phyloP scores from a whole-genome alignment of 2,113 vertebrate genomes.

The Menura novaehollandiae region DNA sequence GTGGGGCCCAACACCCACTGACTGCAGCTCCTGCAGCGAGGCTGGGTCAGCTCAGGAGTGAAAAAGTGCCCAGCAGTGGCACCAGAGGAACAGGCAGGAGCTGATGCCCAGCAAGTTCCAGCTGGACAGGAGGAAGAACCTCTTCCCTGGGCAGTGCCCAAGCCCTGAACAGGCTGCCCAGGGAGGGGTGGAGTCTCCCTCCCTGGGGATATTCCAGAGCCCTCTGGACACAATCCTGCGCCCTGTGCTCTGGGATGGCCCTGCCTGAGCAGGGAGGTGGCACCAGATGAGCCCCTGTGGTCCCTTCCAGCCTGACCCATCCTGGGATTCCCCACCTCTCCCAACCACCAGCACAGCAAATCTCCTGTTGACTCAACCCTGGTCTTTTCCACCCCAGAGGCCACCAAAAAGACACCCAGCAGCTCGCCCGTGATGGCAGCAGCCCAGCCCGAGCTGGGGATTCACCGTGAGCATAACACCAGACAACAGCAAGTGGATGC shows the following conservation, averaged over 20 bases:
- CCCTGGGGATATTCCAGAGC: neutral
- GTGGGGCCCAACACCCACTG: rapidly evolving
- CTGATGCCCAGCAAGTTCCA: neutral
- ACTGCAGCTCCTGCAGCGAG: neutral
- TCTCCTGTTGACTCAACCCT: neutral
- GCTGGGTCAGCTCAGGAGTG: neutral
- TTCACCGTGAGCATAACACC: neutral
- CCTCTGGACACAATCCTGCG: neutral
- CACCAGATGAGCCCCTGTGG: neutral
- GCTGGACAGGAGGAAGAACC: neutral
- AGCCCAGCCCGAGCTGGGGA: neutral
- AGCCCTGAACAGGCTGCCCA: neutral
- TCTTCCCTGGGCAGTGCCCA: neutral
- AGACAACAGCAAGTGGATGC: neutral
- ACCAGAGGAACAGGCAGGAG: neutral
- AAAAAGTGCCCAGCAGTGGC: neutral
- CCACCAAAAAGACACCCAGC: neutral
- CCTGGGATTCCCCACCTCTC: rapidly evolving
- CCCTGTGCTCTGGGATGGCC: neutral
- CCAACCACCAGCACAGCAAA: neutral
- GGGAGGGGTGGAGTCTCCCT: neutral
- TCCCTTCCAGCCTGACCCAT: neutral
- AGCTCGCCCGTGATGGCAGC: rapidly evolving
- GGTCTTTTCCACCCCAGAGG: neutral
- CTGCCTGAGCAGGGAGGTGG: neutral